Conservation (phyloP, 2,797 vertebrate genomes). For the Propithecus deckenii region DNA sequence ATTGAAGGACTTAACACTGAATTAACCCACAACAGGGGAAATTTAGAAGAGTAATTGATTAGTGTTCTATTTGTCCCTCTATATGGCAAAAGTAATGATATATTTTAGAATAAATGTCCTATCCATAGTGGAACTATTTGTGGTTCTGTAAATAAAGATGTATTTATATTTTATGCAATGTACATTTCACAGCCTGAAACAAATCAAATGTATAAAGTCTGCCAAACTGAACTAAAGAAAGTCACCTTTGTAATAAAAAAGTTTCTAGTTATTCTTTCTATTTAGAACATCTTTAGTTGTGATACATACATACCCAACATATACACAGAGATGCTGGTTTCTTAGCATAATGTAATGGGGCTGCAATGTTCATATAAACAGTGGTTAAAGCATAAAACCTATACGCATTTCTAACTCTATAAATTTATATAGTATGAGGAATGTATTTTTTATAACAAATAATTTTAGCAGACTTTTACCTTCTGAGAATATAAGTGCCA, state of each 20-base stretch:
- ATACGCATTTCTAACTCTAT: neutral
- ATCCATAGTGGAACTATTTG: neutral
- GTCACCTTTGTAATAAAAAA: neutral
- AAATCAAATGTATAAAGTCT: neutral
- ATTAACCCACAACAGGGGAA: neutral
- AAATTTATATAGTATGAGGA: neutral
- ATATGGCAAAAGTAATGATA: constrained; percentile 27
- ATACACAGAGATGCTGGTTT: neutral
- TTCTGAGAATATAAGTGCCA: neutral
- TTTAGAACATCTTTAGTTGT: neutral
- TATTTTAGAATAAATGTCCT: constrained; percentile 46
- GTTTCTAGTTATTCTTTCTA: neutral
- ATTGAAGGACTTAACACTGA: constrained; percentile 13
- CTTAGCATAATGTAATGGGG: neutral
- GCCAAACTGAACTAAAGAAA: constrained; percentile 2
- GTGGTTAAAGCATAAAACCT: neutral
- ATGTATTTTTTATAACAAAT: neutral
- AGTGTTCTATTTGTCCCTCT: constrained; percentile 16
- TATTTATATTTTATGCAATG: neutral
- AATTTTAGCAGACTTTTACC: neutral
- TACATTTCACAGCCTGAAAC: neutral
- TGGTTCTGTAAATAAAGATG: constrained; percentile 46
- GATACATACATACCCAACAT: neutral
- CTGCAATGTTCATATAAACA: neutral
- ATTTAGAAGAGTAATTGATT: constrained; percentile 58